A percentile compares a stretch with the other conserved stretches of the same genome.
Conservation (phyloP, 2,113 vertebrate species). For the Dermatemys mawii region DNA sequence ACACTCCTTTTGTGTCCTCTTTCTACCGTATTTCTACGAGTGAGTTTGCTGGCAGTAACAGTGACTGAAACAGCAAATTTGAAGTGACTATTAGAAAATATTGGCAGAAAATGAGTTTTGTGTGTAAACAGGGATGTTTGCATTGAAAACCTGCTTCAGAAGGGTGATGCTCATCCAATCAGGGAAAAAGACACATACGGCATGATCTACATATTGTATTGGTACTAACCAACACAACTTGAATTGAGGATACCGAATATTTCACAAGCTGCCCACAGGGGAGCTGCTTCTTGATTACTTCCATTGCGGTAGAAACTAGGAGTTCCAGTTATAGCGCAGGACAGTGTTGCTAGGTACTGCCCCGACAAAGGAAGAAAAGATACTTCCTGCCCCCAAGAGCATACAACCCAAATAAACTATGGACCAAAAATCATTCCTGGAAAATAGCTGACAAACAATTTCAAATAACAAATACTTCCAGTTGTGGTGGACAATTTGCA, state of each 20-base stretch:
- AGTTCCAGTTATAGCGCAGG: neutral
- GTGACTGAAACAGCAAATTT: neutral
- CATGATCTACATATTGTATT: conserved; percentile 37
- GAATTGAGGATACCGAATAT: conserved; percentile 4
- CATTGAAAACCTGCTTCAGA: conserved; percentile 46
- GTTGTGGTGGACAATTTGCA: neutral
- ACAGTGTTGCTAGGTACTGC: neutral
- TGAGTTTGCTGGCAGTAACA: neutral
- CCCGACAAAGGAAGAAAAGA: conserved; percentile 35
- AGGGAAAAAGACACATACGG: conserved; percentile 14
- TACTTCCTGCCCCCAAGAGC: neutral
- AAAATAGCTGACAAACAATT: conserved; percentile 40
- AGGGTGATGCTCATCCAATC: conserved; percentile 30
- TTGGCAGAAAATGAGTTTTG: conserved; percentile 3
- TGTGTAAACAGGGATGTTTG: conserved; percentile 31
- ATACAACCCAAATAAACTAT: neutral
- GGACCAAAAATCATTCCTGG: neutral
- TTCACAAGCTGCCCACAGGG: neutral
- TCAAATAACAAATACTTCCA: neutral
- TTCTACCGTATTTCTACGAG: neutral
- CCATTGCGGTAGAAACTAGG: neutral
- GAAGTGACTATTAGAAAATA: neutral
- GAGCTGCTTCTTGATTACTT: neutral
- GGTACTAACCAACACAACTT: neutral
- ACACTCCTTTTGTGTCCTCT: neutral